Base-by-base conservation (phyloP, 2,888 invertebrate genomes). In the Craniophora ligustri region DNA sequence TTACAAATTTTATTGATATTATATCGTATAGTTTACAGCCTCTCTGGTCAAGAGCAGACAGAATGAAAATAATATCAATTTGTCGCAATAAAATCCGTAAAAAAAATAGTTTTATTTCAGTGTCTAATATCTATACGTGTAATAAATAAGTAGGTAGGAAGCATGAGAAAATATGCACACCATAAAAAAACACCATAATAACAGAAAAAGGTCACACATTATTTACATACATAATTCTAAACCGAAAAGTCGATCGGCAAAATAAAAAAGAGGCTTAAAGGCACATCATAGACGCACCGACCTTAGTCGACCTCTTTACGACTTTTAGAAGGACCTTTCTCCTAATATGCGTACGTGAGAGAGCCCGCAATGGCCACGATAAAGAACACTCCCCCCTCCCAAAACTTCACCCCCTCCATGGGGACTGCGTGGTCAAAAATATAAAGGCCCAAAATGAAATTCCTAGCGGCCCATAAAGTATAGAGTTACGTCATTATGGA, bases 401-500 rank as follows among this genome's bases (percentile, higher is more conserved):
- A 8, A 35, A 44, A 46, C 57, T 38, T 42, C 41, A 15, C 39
- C 57, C 39, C 45, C 55, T 56, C 28, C 59, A 56, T 58, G 58
- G 60, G 78, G 68, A 75, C 73, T 55, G 67, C 78, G 80, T 87
- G 89, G 90, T 90, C 90, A 89, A 89, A 89, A 88, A 87, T 87
- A 86, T 86, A 89, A 88, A 87, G 84, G 85, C 76, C 79, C 67
- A 79, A 91, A 91, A 91, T 91, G 86, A 91, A 91, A 92, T 91
- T 90, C 90, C 85, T 75, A 69, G 72, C 78, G 75, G 78, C 80
- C 84, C 86, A 86, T 90, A 91, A 89, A 88, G 86, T 92, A 89
- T 92, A 85, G 87, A 85, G 86, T 92, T 91, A 91, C 92, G 86
- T 91, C 89, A 91, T 92, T 91, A 91, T 45, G 58, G 47, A 75